Evolutionary conservation across 2,888 invertebrate genomes (phyloP), one percentile per base, ranked within the genome.

Genomic region (Nomada ferruginata): DNA sequence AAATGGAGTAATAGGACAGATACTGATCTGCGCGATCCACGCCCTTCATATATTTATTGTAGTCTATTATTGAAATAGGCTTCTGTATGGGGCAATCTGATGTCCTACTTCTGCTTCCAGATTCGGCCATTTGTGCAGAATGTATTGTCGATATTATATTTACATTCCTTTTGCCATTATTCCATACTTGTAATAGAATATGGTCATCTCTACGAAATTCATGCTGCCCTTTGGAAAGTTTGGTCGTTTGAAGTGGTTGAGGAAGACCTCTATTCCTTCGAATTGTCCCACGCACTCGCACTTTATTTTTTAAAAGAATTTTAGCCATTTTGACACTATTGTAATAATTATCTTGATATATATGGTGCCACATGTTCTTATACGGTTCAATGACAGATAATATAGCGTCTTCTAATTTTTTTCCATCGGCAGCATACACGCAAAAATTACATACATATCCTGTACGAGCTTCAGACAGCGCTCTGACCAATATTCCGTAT

Each of bases 11-110:
- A 29, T 59, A 59, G 23, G 59, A 13, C 2, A 59, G 29, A 59
- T 59, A 59, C 29, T 59, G 59, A 29, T 59, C 59, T 5, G 59
- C 15, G 59, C 59, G 59, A 59, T 59, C 59, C 5, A 59, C 57
- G 47, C 73, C 65, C 64, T 73, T 73, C 73, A 73, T 73, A 73
- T 73, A 73, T 20, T 65, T 89, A 20, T 70, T 70, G 1, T 60
- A 70, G 52, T 59, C 29, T 59, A 59, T 59, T 26, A 59, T 59
- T 4, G 29, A 59, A 18, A 26, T 59, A 59, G 44, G 63, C 63
- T 47, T 63, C 20, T 63, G 47, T 63, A 63, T 63, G 11, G 7
- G 47, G 23, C 13, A 20, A 47, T 44, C 44, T 63, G 63, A 63
- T 63, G 20, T 63, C 20, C 7, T 63, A 7, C 63, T 63, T 63